phyloP scores from a whole-genome alignment of 2,888 invertebrate genomes.

The Napeogenes sylphis region DNA sequence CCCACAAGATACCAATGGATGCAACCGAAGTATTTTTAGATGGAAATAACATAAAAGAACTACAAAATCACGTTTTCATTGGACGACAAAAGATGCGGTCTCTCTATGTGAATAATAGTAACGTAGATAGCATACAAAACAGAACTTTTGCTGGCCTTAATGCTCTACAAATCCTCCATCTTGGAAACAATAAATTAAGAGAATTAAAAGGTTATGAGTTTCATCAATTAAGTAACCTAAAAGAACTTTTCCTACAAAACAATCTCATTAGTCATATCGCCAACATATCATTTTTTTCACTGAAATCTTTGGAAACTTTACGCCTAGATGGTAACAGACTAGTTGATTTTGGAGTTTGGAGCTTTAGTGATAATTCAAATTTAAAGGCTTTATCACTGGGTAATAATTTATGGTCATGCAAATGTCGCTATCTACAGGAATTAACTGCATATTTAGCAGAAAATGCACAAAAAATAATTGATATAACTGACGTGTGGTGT shows the following conservation, averaged over 20 bases:
- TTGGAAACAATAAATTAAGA: slow-evolving; percentile 90
- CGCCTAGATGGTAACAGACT: slow-evolving; percentile 91
- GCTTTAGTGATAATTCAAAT: slow-evolving; percentile 81
- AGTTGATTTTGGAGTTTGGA: slow-evolving; percentile 88
- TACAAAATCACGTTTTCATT: slow-evolving; percentile 92
- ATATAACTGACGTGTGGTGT: slow-evolving; percentile 88
- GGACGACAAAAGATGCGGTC: slow-evolving; percentile 93
- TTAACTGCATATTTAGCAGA: slow-evolving; percentile 89
- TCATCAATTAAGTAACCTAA: slow-evolving; percentile 85
- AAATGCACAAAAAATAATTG: slow-evolving; percentile 87
- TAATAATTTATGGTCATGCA: slow-evolving; percentile 93
- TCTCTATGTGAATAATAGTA: slow-evolving; percentile 90
- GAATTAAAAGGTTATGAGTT: slow-evolving; percentile 91
- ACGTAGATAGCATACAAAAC: slow-evolving; percentile 90
- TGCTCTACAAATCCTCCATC: slow-evolving; percentile 86
- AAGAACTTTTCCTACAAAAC: slow-evolving; percentile 90
- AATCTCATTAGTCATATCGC: slow-evolving; percentile 88
- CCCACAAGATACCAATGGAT: slow-evolving; percentile 93
- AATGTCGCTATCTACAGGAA: slow-evolving; percentile 92
- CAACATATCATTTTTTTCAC: slow-evolving; percentile 86
- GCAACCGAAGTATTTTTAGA: slow-evolving; percentile 95
- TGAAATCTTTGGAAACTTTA: slow-evolving; percentile 87
- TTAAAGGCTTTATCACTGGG: slow-evolving; percentile 87
- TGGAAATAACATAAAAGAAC: slow-evolving; percentile 89
- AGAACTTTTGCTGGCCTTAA: slow-evolving; percentile 92